Conservation (phyloP, 2,888 invertebrate genomes). For the Perithous albicinctus region DNA sequence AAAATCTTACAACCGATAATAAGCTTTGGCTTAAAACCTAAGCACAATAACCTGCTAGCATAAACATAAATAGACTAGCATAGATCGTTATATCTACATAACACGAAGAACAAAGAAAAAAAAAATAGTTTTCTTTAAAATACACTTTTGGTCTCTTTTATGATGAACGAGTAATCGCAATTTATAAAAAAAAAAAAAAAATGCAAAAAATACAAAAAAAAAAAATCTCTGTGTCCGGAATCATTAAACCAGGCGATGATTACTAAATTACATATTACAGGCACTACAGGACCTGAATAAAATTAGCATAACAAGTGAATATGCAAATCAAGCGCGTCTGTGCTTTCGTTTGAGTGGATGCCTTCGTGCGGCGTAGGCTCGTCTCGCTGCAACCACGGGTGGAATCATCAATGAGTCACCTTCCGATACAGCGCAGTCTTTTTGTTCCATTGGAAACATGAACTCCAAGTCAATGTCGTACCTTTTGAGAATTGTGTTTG, state of each 20-base stretch:
- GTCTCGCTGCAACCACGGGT: conserved; percentile 74
- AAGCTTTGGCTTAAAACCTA: too few relatives aligned
- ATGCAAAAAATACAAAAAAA: background rate
- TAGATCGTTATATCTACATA: background rate
- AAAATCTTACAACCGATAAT: too few relatives aligned
- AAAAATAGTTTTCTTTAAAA: background rate
- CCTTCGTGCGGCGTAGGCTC: conserved; percentile 77
- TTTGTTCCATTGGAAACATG: conserved; percentile 93
- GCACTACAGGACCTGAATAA: conserved; percentile 5
- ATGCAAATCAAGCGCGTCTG: conserved; percentile 67
- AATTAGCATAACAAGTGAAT: conserved; percentile 40
- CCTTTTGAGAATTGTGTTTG: conserved; percentile 76
- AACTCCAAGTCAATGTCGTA: conserved; percentile 95
- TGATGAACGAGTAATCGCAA: background rate
- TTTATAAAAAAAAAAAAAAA: too few relatives aligned
- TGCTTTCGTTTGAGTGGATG: conserved; percentile 85
- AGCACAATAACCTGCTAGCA: too few relatives aligned
- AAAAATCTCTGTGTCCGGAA: background rate
- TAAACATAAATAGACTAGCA: background rate
- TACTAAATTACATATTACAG: conserved; percentile 10
- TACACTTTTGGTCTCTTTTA: background rate
- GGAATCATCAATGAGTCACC: conserved; percentile 78
- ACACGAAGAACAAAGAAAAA: background rate
- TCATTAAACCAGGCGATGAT: background rate
- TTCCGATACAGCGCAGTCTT: conserved; percentile 86